phyloP scores from a whole-genome alignment of 2,797 vertebrate species.

The Iguana delicatissima region DNA sequence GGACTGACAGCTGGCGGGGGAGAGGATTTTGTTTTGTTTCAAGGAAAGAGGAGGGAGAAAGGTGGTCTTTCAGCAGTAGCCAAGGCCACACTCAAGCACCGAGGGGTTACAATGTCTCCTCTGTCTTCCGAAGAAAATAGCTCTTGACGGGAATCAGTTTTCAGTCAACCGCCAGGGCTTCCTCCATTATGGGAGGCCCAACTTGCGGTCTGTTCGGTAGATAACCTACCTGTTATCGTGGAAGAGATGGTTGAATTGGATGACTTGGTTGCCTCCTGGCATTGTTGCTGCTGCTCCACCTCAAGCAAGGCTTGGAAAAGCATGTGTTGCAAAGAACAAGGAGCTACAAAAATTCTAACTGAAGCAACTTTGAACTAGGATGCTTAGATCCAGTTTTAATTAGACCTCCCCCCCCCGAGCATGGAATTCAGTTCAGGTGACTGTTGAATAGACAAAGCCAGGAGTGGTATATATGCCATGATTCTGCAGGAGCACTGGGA shows the following conservation, averaged over 20 bases:
- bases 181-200: slow-evolving; percentile 79
- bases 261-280: background rate
- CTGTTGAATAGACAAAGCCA: background rate
- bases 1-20: slow-evolving; percentile 73
- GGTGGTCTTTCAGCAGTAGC: slow-evolving; percentile 82
- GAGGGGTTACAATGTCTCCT: slow-evolving; percentile 82
- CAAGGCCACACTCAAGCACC: slow-evolving; percentile 81
- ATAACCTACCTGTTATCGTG: slow-evolving; percentile 75
- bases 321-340: background rate
- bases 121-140: slow-evolving; percentile 83
- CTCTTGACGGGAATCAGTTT: slow-evolving; percentile 87
- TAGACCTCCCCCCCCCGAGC: background rate
- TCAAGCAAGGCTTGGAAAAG: background rate
- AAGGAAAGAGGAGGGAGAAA: slow-evolving; percentile 72
- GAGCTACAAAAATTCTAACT: too few relatives aligned
- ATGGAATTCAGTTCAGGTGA: background rate
- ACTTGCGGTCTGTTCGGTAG: slow-evolving; percentile 72
- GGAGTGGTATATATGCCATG: too few relatives aligned
- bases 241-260: slow-evolving; percentile 57
- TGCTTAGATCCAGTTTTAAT: background rate
- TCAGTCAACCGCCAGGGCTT: slow-evolving; percentile 81
- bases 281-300: background rate
- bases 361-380: background rate
- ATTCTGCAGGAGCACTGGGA: background rate
- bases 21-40: slow-evolving; percentile 83